Evolutionary conservation across 2,888 invertebrate species (phyloP).

Genomic region (Drosophila bunnanda): DNA sequence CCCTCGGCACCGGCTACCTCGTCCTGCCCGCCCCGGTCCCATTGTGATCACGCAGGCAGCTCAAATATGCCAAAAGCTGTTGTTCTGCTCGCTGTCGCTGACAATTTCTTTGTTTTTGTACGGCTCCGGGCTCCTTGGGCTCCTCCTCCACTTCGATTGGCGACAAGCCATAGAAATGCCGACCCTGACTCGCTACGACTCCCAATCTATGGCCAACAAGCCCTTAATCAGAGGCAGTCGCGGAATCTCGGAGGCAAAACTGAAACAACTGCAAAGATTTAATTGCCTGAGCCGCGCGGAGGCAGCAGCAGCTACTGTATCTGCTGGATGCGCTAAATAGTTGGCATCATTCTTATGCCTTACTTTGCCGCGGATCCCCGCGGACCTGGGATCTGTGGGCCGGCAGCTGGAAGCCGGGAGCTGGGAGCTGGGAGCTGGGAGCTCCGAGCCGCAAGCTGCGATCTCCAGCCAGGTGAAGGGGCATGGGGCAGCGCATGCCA

Average conservation of each 20-base stretch:
- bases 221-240: conserved; percentile 73
- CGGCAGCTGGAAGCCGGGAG: background rate
- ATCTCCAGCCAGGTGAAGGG: conserved; percentile 14
- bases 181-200: conserved; percentile 21
- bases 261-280: conserved; percentile 77
- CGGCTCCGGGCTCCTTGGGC: conserved; percentile 5
- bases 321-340: conserved; percentile 79
- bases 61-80: conserved; percentile 74
- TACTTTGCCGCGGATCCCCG: conserved; percentile 55
- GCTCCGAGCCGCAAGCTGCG: background rate
- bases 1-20: background rate
- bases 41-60: conserved; percentile 45
- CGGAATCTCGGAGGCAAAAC: conserved; percentile 66
- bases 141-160: conserved; percentile 23
- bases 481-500: conserved; percentile 67
- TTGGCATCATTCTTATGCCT: conserved; percentile 79
- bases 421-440: background rate
- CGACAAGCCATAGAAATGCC: conserved; percentile 65
- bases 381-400: conserved; percentile 21
- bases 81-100: conserved; percentile 61
- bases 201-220: conserved; percentile 61
- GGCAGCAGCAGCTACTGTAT: conserved; percentile 61
- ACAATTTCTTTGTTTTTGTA: conserved; percentile 63
- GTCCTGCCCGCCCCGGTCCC: background rate
- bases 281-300: conserved; percentile 55